Percentiles rank a stretch among this genome's conserved stretches.
Evolutionary conservation across 2,797 vertebrate genomes (phyloP).

Genomic region (Enteromius argenteus): DNA sequence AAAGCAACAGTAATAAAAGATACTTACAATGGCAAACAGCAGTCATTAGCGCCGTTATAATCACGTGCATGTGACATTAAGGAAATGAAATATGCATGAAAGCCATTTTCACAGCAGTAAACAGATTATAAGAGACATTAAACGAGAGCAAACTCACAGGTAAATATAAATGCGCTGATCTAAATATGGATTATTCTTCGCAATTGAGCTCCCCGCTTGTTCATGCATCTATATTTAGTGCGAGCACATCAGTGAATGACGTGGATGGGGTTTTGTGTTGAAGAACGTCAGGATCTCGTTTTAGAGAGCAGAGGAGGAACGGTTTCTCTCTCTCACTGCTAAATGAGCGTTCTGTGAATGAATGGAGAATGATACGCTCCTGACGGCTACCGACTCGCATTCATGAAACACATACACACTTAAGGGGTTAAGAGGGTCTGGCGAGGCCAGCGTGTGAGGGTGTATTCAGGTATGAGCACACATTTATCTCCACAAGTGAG

Average conservation of each 20-base stretch:
- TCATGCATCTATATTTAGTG: slow-evolving; percentile 19
- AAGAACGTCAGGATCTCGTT: slow-evolving; percentile 25
- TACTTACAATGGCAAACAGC: too few relatives aligned
- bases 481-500: too few relatives aligned
- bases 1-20: neutral
- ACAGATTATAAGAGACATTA: neutral
- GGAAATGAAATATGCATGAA: neutral
- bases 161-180: slow-evolving; percentile 5
- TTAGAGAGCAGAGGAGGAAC: slow-evolving; percentile 34
- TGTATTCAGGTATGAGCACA: neutral
- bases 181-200: slow-evolving; percentile 13
- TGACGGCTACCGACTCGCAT: neutral
- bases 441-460: slow-evolving; percentile 35
- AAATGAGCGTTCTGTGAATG: slow-evolving; percentile 10
- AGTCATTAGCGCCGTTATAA: neutral
- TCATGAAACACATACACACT: slow-evolving; percentile 6
- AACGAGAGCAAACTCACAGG: neutral
- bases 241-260: slow-evolving; percentile 31
- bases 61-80: slow-evolving; percentile 18
- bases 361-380: neutral
- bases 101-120: slow-evolving; percentile 17
- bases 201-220: slow-evolving; percentile 5
- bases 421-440: neutral
- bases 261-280: slow-evolving; percentile 12
- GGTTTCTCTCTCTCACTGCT: neutral